Percentiles rank a stretch among this genome's conserved stretches.
These are phyloP conservation scores for Tenthredo notha DNA, from an alignment of 2,888 invertebrate species.

Conservation along the genomic window DNA sequence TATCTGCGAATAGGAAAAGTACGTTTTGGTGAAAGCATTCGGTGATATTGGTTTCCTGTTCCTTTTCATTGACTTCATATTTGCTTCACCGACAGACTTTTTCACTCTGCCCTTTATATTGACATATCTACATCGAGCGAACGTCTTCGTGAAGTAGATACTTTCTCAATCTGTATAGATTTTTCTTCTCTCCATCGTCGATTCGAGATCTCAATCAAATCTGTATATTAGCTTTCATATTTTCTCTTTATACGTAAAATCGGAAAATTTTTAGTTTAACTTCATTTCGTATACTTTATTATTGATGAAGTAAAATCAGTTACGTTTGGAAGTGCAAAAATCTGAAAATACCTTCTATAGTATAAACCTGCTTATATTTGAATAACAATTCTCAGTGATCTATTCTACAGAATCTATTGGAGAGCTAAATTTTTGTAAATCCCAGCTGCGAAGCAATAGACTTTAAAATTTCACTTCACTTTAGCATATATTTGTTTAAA, in stretches of 20 bases:
- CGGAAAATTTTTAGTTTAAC: background rate
- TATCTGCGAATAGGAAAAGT: background rate
- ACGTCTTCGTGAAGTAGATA: background rate
- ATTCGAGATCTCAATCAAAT: slow-evolving; percentile 9
- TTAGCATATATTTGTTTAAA: background rate
- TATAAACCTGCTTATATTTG: background rate
- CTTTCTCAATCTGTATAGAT: background rate
- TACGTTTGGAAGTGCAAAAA: background rate
- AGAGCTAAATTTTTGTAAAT: background rate
- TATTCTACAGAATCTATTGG: too few relatives aligned
- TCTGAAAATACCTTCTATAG: background rate
- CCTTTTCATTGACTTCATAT: background rate
- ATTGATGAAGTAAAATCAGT: background rate
- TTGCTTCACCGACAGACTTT: background rate
- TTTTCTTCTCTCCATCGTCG: background rate
- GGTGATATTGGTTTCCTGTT: slow-evolving; percentile 35
- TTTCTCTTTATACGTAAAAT: background rate
- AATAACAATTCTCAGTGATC: background rate
- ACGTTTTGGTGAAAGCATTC: slow-evolving; percentile 16
- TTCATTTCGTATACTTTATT: background rate
- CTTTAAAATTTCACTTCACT: background rate
- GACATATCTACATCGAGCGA: background rate
- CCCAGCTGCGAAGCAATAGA: background rate
- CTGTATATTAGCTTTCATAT: background rate
- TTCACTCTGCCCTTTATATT: background rate